Conservation (phyloP, 1,140 invertebrate species). For the Charaxes varanes region DNA sequence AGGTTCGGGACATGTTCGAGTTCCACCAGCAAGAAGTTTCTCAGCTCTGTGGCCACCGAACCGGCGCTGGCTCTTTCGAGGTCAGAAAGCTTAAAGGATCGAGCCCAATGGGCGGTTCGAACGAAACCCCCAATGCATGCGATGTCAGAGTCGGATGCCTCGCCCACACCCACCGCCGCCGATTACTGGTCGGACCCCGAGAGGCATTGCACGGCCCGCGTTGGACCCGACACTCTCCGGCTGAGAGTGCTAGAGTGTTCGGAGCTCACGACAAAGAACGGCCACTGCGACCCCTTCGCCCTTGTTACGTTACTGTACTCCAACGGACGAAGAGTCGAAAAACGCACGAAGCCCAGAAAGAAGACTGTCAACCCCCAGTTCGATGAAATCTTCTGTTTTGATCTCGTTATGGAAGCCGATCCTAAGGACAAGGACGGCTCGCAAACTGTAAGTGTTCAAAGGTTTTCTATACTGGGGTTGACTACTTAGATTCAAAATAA, state of each 20-base stretch:
- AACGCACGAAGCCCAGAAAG: constrained; percentile 89
- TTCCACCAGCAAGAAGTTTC: constrained; percentile 63
- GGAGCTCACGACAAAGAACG: constrained; percentile 91
- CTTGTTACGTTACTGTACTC: constrained; percentile 85
- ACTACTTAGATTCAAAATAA: no score
- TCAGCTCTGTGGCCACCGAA: constrained; percentile 50
- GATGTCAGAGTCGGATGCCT: constrained; percentile 53
- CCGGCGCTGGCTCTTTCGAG: constrained; percentile 54
- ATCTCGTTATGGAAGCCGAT: constrained; percentile 80
- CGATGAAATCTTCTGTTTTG: constrained; percentile 91
- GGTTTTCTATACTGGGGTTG: background rate
- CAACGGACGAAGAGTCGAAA: constrained; percentile 87
- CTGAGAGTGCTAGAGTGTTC: constrained; percentile 86
- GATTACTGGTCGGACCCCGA: constrained; percentile 71
- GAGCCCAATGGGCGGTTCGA: constrained; percentile 50
- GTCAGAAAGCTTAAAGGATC: constrained; percentile 63
- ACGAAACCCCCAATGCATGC: constrained; percentile 58
- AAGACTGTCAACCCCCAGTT: constrained; percentile 92
- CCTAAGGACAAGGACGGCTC: constrained; percentile 71
- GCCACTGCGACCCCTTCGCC: constrained; percentile 92
- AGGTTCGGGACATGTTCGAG: constrained; percentile 68
- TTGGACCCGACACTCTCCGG: constrained; percentile 66
- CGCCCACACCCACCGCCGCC: constrained; percentile 60
- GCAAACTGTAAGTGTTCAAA: constrained; percentile 73
- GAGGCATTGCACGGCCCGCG: constrained; percentile 58